These are phyloP conservation scores for Taenaris catops DNA, from an alignment of 2,888 invertebrate genomes.

Conservation along the genomic window DNA sequence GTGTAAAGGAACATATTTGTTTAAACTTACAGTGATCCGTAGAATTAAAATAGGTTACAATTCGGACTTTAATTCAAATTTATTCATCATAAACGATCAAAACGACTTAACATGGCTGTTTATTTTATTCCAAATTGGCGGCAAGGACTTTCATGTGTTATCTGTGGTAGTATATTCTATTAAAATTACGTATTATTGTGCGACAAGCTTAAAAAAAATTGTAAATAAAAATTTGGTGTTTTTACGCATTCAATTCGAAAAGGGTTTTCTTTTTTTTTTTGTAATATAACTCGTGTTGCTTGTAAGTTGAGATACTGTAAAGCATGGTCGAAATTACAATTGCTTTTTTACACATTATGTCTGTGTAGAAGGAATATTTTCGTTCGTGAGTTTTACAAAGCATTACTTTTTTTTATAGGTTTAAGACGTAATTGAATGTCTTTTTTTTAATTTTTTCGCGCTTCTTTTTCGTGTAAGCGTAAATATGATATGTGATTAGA, in stretches of 20 bases:
- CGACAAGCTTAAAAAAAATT: conserved; percentile 52
- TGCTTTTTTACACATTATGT: conserved; percentile 6
- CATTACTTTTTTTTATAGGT: neutral
- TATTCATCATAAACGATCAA: neutral
- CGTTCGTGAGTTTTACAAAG: too few relatives aligned
- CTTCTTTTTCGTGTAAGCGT: conserved; percentile 1
- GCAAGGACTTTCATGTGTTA: conserved; percentile 36
- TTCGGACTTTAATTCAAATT: too few relatives aligned
- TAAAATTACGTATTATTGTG: conserved; percentile 50
- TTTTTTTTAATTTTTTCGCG: conserved; percentile 13
- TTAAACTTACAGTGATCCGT: too few relatives aligned
- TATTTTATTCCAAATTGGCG: conserved; percentile 24
- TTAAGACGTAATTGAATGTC: neutral
- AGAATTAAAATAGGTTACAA: too few relatives aligned
- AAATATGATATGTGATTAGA: too few relatives aligned
- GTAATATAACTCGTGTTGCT: conserved; percentile 31
- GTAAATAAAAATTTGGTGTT: conserved; percentile 58
- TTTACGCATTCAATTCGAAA: conserved; percentile 32
- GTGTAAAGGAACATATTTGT: too few relatives aligned
- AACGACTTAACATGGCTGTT: neutral
- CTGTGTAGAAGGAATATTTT: too few relatives aligned
- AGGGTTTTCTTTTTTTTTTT: conserved; percentile 36
- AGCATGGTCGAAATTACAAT: conserved; percentile 17
- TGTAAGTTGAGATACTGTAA: conserved; percentile 30
- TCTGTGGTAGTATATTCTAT: conserved; percentile 36